Evolutionary conservation across 2,113 vertebrate species (phyloP).

Genomic region (Saguinus midas): DNA sequence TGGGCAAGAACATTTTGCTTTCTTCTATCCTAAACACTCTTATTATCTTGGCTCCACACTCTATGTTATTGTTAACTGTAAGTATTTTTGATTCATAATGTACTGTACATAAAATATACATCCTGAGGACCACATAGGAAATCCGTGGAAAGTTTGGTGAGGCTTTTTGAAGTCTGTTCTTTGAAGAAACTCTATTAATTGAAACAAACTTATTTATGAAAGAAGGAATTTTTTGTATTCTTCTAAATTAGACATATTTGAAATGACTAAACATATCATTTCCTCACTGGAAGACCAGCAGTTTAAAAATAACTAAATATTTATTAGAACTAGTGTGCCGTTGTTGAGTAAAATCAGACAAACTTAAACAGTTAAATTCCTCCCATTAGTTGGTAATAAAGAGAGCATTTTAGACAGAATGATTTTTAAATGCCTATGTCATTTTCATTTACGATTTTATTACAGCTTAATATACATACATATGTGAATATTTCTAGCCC

Average conservation of each 20-base stretch:
- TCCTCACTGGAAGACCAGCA: constrained; percentile 74
- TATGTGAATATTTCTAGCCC: constrained; percentile 68
- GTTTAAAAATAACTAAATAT: constrained; percentile 82
- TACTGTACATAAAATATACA: constrained; percentile 76
- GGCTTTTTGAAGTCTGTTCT: constrained; percentile 82
- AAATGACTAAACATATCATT: constrained; percentile 81
- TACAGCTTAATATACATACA: constrained; percentile 54
- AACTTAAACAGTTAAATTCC: constrained; percentile 79
- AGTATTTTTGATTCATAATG: constrained; percentile 77
- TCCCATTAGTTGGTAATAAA: constrained; percentile 76
- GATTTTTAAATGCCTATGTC: constrained; percentile 63
- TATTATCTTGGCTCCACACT: constrained; percentile 71
- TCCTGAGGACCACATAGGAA: constrained; percentile 76
- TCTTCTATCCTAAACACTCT: constrained; percentile 68
- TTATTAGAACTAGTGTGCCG: constrained; percentile 80
- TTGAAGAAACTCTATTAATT: constrained; percentile 80
- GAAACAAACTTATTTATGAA: constrained; percentile 80
- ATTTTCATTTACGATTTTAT: constrained; percentile 71
- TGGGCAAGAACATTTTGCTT: constrained; percentile 55
- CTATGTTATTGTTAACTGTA: constrained; percentile 67
- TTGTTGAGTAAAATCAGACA: constrained; percentile 74
- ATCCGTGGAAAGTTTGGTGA: constrained; percentile 79
- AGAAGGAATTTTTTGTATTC: constrained; percentile 71
- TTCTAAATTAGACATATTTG: constrained; percentile 79
- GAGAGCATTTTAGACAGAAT: constrained; percentile 68